Evolutionary conservation across 2,888 invertebrate species (phyloP).

Genomic region (Incurvaria masculella): DNA sequence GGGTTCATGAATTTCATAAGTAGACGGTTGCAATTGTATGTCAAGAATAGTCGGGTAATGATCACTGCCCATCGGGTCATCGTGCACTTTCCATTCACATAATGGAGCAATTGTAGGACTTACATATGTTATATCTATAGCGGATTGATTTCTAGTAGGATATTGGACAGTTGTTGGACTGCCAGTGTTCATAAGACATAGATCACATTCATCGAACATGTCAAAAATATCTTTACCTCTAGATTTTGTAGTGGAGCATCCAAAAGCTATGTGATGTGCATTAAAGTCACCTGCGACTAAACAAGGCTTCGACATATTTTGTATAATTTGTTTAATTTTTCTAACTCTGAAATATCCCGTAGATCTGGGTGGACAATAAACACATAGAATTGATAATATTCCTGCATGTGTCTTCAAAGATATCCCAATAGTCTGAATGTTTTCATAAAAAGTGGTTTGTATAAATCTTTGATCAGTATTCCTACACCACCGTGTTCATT

Average conservation of each 20-base stretch:
- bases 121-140: slow-evolving; percentile 2
- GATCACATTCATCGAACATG: slow-evolving; percentile 11
- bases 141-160: neutral
- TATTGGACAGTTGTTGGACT: neutral
- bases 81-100: slow-evolving; percentile 8
- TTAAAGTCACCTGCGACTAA: slow-evolving; percentile 3
- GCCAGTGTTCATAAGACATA: slow-evolving; percentile 10
- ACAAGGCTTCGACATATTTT: neutral
- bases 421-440: too few relatives aligned
- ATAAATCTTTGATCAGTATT: neutral
- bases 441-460: neutral
- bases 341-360: neutral
- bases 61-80: slow-evolving; percentile 12
- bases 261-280: slow-evolving; percentile 6
- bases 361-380: too few relatives aligned
- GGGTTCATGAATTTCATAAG: too few relatives aligned
- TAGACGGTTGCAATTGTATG: neutral
- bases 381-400: too few relatives aligned
- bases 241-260: slow-evolving; percentile 5
- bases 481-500: slow-evolving; percentile 1
- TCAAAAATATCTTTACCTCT: slow-evolving; percentile 10
- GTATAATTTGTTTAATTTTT: neutral
- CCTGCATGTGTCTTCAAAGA: too few relatives aligned
- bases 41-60: slow-evolving; percentile 12
- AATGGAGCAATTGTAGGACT: slow-evolving; percentile 2